These are phyloP conservation scores for Brachionus asplanchnoidis DNA, from an alignment of 1,140 invertebrate genomes.

Conservation along the genomic window DNA sequence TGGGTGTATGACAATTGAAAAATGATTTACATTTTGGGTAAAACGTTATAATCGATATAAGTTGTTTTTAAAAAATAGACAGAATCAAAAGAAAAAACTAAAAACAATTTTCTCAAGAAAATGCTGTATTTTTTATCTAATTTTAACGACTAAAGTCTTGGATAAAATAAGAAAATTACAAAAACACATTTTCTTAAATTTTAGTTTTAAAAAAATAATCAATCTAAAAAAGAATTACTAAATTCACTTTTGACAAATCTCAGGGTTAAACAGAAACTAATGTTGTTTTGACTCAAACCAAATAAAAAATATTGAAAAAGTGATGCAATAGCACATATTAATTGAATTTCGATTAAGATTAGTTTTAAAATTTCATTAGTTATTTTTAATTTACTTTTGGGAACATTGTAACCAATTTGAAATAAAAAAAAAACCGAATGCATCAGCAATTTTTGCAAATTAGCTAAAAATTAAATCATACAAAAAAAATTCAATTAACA, in stretches of 20 bases:
- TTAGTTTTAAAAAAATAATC: background rate
- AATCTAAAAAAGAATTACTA: background rate
- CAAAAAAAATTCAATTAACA: too few relatives aligned
- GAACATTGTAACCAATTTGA: background rate
- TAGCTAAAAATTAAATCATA: background rate
- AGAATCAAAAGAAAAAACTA: background rate
- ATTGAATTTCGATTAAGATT: background rate
- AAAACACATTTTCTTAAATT: background rate
- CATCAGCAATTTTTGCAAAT: background rate
- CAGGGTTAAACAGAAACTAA: background rate
- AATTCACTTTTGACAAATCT: background rate
- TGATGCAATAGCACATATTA: background rate
- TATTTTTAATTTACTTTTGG: background rate
- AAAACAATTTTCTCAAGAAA: background rate
- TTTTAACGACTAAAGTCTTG: background rate
- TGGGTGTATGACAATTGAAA: background rate
- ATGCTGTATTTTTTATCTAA: background rate
- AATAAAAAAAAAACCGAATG: conserved; percentile 45
- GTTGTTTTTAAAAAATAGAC: background rate
- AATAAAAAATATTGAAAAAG: background rate
- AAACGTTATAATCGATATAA: background rate
- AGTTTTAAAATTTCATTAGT: conserved; percentile 47
- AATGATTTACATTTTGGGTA: background rate
- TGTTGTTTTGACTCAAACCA: background rate
- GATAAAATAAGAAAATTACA: background rate